Base-by-base conservation (phyloP, 2,888 invertebrate genomes). In the Germaria angustata region DNA sequence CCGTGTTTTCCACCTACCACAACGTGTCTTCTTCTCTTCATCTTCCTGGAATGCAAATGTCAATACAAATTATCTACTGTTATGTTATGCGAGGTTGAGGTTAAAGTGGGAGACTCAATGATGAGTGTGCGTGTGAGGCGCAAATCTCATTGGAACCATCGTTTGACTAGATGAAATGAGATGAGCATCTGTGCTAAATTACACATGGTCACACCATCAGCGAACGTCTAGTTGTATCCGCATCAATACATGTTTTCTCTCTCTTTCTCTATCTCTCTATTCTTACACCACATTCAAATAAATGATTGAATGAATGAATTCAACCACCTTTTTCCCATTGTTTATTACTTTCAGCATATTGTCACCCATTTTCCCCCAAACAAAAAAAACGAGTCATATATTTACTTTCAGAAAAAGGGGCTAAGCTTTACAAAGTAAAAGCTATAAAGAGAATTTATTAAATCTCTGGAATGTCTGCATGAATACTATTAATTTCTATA, bases 1-100 rank as follows among this genome's bases (percentile, higher is more conserved):
- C 84, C 85, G 86, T 77, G 46, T 80, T 79, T 75, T 61, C 63
- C 76, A 59, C 55, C 44, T 63, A 78, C 78, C 77, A 77, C 77
- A 72, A 81, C 66, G 65, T 72, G 75, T 69, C 44, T 68, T 68
- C 79, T 73, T 75, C 59, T 75, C 59, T 46, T 73, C 55, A 75
- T 76, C 71, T 80, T 76, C 68, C 66, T 80, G 80, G 83, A 84
- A 84, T 84, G 83, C 81, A 84, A 82, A 77, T 73, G 44, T 61
- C 68, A 80, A 73, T 55, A 41, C 61, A 79, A 72, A 55, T 53
- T 69, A 59, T 63, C 69, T 79, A 57, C 65, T 79, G 79, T 79
- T 65, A 72, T 79, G 78, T 78, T 82, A 75, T 82, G 76, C 66
- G 80, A 72, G 80, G 83, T 83, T 80, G 77, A 66, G 81, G 81